phyloP scores from a whole-genome alignment of 2,113 vertebrate species.

The Macroglossus sobrinus region DNA sequence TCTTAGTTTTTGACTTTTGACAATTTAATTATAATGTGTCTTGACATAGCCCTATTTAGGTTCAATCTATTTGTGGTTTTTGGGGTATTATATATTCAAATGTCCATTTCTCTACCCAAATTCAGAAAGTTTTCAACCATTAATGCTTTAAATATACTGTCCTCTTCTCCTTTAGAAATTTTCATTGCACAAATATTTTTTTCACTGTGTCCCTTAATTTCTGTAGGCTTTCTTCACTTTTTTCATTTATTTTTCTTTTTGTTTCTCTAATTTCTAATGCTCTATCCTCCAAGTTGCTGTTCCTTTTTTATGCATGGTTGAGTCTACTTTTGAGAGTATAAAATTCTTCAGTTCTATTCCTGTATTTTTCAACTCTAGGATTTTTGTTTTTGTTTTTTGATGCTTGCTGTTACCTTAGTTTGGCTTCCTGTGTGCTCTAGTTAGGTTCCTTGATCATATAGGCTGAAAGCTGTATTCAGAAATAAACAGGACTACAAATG shows the following conservation, averaged over 20 bases:
- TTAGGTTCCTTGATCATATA: not conserved
- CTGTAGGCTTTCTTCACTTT: not conserved
- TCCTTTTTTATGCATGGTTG: not conserved
- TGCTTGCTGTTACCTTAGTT: not conserved
- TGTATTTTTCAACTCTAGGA: not conserved
- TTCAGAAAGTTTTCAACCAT: not conserved
- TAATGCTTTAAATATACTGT: not conserved
- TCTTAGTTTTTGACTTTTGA: not conserved
- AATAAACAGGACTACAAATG: not conserved
- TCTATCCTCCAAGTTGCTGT: not conserved
- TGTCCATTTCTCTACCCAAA: not conserved
- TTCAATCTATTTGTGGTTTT: not conserved
- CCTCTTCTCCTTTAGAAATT: not conserved
- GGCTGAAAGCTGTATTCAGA: not conserved
- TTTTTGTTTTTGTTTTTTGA: not conserved
- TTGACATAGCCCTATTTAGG: not conserved
- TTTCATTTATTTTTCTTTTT: not conserved
- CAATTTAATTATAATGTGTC: not conserved
- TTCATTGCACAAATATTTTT: not conserved
- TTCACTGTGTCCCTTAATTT: not conserved
- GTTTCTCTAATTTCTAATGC: not conserved
- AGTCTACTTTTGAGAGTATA: not conserved
- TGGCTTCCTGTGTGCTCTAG: not conserved
- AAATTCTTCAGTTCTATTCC: not conserved
- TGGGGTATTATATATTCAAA: not conserved